A percentile compares a stretch with the other conserved stretches of the same genome.
Evolutionary conservation across 2,113 vertebrate species (phyloP).

Genomic region (Scolopax mira): DNA sequence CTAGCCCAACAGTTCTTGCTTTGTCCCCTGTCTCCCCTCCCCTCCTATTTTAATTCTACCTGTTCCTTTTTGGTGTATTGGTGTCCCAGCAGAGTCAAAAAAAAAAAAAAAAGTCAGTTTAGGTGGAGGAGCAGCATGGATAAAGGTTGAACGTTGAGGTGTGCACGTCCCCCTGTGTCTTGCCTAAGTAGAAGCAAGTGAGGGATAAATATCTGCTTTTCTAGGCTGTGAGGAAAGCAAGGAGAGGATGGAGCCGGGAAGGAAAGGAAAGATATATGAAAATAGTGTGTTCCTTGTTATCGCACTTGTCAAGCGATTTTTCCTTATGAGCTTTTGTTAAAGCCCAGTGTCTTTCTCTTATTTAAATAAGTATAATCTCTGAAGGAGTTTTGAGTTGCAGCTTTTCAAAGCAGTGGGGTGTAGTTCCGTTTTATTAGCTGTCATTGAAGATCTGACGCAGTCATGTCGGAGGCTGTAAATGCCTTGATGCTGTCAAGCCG

Average conservation of each 20-base stretch:
- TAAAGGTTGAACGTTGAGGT: background rate
- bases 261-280: background rate
- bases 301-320: constrained; percentile 15
- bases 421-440: constrained; percentile 56
- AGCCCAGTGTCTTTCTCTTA: constrained; percentile 25
- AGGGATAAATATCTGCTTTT: background rate
- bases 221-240: background rate
- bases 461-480: constrained; percentile 10
- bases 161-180: background rate
- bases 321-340: constrained; percentile 27
- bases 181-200: background rate
- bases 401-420: constrained; percentile 57
- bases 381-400: constrained; percentile 16
- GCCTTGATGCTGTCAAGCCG: constrained; percentile 34
- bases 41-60: background rate
- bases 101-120: background rate
- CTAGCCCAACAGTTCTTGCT: background rate
- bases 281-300: constrained; percentile 2
- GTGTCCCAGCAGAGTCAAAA: background rate
- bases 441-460: constrained; percentile 42
- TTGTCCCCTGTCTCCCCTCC: background rate
- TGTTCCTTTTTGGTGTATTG: background rate
- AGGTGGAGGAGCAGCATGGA: background rate
- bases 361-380: constrained; percentile 59
- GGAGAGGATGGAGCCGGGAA: background rate